Evolutionary conservation across 92 coral and sea anemone genomes (phyloP).

Genomic region (Galaxea fascicularis): DNA sequence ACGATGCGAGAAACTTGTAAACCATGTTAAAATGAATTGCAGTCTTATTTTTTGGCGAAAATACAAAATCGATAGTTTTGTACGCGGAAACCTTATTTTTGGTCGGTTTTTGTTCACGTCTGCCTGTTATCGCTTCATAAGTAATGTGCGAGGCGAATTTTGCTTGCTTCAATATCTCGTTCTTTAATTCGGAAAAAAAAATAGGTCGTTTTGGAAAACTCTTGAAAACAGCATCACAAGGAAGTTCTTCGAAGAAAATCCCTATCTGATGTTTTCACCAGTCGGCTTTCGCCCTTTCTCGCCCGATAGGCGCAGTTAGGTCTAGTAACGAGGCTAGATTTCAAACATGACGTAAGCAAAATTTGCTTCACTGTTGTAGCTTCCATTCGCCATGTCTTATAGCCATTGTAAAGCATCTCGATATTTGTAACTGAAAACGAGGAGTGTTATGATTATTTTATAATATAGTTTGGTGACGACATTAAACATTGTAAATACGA

Average conservation of each 20-base stretch:
- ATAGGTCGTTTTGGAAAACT: no score
- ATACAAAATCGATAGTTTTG: slow-evolving; percentile 39
- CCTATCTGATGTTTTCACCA: no score
- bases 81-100: slow-evolving; percentile 23
- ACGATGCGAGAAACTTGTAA: slow-evolving; percentile 21
- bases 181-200: neutral
- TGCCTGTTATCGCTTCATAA: neutral
- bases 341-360: neutral
- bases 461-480: slow-evolving; percentile 26
- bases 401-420: neutral
- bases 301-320: no score
- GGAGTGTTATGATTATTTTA: slow-evolving; percentile 23
- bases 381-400: neutral
- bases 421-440: neutral
- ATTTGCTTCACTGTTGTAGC: neutral
- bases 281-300: no score
- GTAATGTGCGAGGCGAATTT: neutral
- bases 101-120: neutral
- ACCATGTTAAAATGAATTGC: slow-evolving; percentile 28
- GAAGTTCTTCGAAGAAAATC: no score
- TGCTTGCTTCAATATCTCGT: neutral
- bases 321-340: no score
- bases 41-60: slow-evolving; percentile 45
- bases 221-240: no score
- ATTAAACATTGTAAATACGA: slow-evolving; percentile 36